phyloP scores from a whole-genome alignment of 1,140 invertebrate species.

The Tenebrio molitor region DNA sequence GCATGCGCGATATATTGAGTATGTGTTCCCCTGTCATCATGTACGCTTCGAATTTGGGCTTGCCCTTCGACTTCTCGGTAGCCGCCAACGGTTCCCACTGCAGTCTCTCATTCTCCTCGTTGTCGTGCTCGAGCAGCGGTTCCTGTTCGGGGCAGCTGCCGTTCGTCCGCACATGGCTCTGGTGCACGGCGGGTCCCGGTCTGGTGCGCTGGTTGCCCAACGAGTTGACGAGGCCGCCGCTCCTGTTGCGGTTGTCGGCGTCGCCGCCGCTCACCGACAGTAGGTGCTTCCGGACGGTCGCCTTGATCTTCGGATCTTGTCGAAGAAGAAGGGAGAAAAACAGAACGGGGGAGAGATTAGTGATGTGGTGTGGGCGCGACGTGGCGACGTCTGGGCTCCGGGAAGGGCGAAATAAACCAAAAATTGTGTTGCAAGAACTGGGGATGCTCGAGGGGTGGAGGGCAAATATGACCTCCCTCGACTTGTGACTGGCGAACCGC shows the following conservation, averaged over 20 bases:
- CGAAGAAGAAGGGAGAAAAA: constrained; percentile 26
- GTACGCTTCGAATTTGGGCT: constrained; percentile 86
- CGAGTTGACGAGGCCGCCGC: constrained; percentile 35
- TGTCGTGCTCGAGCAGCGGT: constrained; percentile 61
- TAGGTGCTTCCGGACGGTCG: constrained; percentile 81
- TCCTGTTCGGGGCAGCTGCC: constrained; percentile 69
- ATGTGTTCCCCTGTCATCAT: constrained; percentile 98
- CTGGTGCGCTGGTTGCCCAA: constrained; percentile 26
- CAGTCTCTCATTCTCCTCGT: constrained; percentile 68
- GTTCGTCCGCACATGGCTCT: constrained; percentile 65
- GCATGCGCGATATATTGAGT: constrained; percentile 87
- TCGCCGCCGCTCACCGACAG: constrained; percentile 68
- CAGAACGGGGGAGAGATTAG: too few species aligned
- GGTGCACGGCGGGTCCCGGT: constrained; percentile 56
- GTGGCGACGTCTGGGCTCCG: too few species aligned
- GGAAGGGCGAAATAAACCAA: too few species aligned
- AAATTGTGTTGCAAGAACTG: too few species aligned
- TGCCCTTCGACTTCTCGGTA: constrained; percentile 62
- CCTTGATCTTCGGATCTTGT: constrained; percentile 88
- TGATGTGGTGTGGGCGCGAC: too few species aligned
- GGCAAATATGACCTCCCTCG: too few species aligned
- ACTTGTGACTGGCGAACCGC: too few species aligned
- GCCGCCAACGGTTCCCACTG: constrained; percentile 70
- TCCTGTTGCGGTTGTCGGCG: constrained; percentile 7
- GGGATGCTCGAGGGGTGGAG: too few species aligned